These are phyloP conservation scores for Psammodynastes pulverulentus DNA, from an alignment of 2,113 vertebrate species.

Conservation along the genomic window DNA sequence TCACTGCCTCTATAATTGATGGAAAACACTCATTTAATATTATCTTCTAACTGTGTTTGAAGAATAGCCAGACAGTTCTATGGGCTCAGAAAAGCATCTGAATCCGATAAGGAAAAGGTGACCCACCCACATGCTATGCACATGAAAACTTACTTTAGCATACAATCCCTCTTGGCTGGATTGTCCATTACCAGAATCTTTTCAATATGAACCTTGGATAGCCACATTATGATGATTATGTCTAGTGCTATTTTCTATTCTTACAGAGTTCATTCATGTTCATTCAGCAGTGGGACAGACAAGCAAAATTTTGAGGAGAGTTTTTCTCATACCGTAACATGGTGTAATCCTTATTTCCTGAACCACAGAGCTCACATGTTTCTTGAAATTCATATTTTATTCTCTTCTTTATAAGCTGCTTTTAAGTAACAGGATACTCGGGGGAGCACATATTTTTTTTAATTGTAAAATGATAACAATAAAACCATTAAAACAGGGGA, in stretches of 20 bases:
- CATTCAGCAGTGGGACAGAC: not conserved
- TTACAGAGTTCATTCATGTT: not conserved
- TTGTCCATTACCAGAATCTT: not conserved
- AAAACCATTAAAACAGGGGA: not conserved
- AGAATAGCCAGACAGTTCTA: not conserved
- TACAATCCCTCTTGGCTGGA: not conserved
- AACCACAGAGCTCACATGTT: not conserved
- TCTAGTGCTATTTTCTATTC: not conserved
- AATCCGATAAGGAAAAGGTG: not conserved
- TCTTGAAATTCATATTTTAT: not conserved
- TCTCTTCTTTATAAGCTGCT: not conserved
- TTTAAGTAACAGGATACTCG: not conserved
- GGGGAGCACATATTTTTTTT: not conserved
- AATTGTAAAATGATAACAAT: not conserved
- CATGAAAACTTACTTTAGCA: not conserved
- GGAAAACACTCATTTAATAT: not conserved
- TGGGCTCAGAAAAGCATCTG: not conserved
- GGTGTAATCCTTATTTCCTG: not conserved
- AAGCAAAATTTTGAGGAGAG: not conserved
- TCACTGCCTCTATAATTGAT: not conserved
- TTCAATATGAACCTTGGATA: not conserved
- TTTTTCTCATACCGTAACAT: not conserved
- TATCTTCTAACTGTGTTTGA: not conserved
- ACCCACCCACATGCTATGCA: not conserved
- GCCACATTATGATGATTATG: not conserved